Evolutionary conservation across 2,888 invertebrate species (phyloP).

Genomic region (Leptinotarsa rubiginosa): DNA sequence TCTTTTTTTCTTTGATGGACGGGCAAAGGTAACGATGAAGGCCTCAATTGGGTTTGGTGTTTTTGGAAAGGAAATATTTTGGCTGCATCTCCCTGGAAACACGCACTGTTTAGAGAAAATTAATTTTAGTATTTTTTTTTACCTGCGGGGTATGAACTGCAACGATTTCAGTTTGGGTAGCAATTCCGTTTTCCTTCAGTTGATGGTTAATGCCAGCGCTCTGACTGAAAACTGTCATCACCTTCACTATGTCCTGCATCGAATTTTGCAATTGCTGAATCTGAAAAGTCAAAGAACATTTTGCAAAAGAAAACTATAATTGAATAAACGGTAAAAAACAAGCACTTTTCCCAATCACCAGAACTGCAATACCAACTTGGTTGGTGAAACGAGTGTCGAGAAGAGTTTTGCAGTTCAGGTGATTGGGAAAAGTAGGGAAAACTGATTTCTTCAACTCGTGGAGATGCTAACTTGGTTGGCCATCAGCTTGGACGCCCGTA

Average conservation of each 20-base stretch:
- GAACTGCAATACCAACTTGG: too few species aligned
- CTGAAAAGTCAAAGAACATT: constrained; percentile 62
- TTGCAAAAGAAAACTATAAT: too few species aligned
- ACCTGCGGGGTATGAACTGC: constrained; percentile 83
- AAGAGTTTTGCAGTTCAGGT: too few species aligned
- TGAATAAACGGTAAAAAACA: background rate
- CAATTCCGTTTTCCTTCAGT: constrained; percentile 67
- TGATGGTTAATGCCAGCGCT: constrained; percentile 54
- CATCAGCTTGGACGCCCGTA: too few species aligned
- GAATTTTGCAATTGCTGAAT: constrained; percentile 83
- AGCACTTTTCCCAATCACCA: background rate
- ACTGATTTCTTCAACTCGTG: too few species aligned
- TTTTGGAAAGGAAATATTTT: constrained; percentile 65
- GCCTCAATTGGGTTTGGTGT: constrained; percentile 56
- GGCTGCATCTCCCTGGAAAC: constrained; percentile 61
- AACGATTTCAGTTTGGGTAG: constrained; percentile 84
- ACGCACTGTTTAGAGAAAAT: background rate
- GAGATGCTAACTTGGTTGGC: too few species aligned
- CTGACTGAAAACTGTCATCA: constrained; percentile 71
- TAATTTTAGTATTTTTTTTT: constrained; percentile 46
- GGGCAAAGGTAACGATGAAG: constrained; percentile 64
- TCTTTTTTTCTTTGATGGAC: constrained; percentile 60
- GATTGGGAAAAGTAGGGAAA: too few species aligned
- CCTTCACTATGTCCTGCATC: constrained; percentile 82
- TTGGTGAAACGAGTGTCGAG: too few species aligned